Evolutionary conservation across 2,888 invertebrate genomes (phyloP).

Genomic region (Hedychridium roseum): DNA sequence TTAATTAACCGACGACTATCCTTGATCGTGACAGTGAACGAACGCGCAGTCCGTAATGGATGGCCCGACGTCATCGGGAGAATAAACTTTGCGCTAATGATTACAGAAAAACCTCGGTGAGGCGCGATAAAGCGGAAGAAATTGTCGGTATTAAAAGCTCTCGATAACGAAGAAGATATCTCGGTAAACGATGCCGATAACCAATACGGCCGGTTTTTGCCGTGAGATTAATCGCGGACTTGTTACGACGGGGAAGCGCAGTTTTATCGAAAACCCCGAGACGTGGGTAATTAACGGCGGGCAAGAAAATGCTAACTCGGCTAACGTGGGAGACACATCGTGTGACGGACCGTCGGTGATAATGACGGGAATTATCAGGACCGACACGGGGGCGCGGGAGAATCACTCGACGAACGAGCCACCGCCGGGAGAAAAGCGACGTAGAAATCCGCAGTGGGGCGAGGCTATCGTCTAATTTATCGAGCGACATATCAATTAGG

Average conservation of each 20-base stretch:
- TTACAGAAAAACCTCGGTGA: background rate
- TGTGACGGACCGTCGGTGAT: background rate
- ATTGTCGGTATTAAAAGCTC: constrained; percentile 3
- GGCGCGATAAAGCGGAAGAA: background rate
- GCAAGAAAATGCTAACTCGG: background rate
- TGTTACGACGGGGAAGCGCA: too few relatives aligned
- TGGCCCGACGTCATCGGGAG: background rate
- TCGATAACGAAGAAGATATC: constrained; percentile 11
- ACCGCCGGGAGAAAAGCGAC: too few relatives aligned
- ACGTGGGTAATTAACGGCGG: background rate
- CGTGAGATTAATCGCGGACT: too few relatives aligned
- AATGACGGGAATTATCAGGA: background rate
- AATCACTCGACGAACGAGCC: too few relatives aligned
- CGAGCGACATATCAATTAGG: constrained; percentile 19
- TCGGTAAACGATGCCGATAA: too few relatives aligned
- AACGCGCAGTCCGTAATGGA: background rate
- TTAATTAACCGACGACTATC: constrained; percentile 12
- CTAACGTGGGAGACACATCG: background rate
- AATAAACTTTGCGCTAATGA: background rate
- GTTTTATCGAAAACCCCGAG: too few relatives aligned
- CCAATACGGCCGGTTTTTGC: too few relatives aligned
- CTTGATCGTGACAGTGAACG: too few relatives aligned
- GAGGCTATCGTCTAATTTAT: constrained; percentile 18
- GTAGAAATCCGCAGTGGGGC: constrained; percentile 16
- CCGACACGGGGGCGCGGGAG: too few relatives aligned